A percentile compares a stretch with the other conserved stretches of the same genome.
These are phyloP conservation scores for Choloepus didactylus DNA, from an alignment of 2,797 vertebrate genomes.

Conservation along the genomic window DNA sequence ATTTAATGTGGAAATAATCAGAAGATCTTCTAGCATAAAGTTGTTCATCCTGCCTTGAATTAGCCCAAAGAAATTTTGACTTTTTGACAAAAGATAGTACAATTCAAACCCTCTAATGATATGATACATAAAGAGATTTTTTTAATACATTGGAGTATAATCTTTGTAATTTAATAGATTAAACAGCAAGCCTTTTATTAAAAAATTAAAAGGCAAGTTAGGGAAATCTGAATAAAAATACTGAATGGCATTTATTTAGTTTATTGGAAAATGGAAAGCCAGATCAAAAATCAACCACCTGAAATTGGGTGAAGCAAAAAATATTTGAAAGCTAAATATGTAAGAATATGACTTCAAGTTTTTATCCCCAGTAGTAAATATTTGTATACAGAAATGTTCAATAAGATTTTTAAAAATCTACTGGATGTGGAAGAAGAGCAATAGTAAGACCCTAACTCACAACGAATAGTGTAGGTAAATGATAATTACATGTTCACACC, in stretches of 20 bases:
- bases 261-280: neutral
- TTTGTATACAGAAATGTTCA: neutral
- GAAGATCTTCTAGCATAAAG: neutral
- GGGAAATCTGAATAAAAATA: neutral
- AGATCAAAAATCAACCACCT: neutral
- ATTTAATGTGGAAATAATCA: slow-evolving; percentile 30
- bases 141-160: neutral
- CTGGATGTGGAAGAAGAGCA: neutral
- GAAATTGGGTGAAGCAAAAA: slow-evolving; percentile 13
- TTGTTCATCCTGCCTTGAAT: neutral
- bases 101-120: neutral
- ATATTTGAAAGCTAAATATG: slow-evolving; percentile 35
- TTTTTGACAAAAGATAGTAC: slow-evolving; percentile 11
- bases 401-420: neutral
- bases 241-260: neutral
- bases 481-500: neutral
- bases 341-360: neutral
- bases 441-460: neutral
- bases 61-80: slow-evolving; percentile 19
- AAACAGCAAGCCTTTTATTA: neutral
- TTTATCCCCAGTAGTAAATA: neutral
- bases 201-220: slow-evolving; percentile 42
- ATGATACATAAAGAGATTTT: too few relatives aligned
- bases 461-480: neutral
- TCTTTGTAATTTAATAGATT: slow-evolving; percentile 24